Base-by-base conservation (phyloP, 2,888 invertebrate genomes). In the Morinoia aosen region DNA sequence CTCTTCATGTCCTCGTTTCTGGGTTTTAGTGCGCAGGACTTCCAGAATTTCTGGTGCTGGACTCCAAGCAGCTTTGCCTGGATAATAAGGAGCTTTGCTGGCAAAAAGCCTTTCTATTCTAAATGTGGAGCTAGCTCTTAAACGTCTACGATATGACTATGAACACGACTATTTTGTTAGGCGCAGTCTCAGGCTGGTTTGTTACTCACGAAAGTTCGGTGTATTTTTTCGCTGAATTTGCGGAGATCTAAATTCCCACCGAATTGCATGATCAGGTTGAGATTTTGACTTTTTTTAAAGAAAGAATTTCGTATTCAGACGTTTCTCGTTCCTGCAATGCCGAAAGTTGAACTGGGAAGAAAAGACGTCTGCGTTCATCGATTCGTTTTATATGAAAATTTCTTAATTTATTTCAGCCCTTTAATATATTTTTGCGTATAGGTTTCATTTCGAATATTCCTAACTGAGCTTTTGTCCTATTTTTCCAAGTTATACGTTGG, bases 11-110 rank as follows among this genome's bases (percentile, higher is more conserved):
- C 39, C 90, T 90, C 90, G 90, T 90, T 90, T 39, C 90, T 14
- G n/a, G 48, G 16, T 48, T 90, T 90, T 90, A 40, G 48, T 8
- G 48, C 90, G 12, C 40, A 19, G 90, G 39, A 39, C 39, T 90
- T 48, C 19, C 48, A 90, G 90, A 90, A 90, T 90, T 90, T 19
- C 14, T 48, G 19, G 90, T 40, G 48, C 90, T 48, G 48, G 48
- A 90, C 40, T 90, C 90, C 19, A 40, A 48, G 40, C 90, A 90
- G 90, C 90, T 40, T 90, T 90, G 90, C 90, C 48, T 90, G 90
- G 90, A 90, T 90, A 90, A 90, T 90, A 90, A 90, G 90, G 40
- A 90, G 90, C 90, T 90, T 90, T 90, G 90, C 40, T 48, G 40
- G 39, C 48, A 40, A 90, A 48, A 90, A 90, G 40, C 90, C 90